phyloP scores from a whole-genome alignment of 2,888 invertebrate species.

The Patella depressa region DNA sequence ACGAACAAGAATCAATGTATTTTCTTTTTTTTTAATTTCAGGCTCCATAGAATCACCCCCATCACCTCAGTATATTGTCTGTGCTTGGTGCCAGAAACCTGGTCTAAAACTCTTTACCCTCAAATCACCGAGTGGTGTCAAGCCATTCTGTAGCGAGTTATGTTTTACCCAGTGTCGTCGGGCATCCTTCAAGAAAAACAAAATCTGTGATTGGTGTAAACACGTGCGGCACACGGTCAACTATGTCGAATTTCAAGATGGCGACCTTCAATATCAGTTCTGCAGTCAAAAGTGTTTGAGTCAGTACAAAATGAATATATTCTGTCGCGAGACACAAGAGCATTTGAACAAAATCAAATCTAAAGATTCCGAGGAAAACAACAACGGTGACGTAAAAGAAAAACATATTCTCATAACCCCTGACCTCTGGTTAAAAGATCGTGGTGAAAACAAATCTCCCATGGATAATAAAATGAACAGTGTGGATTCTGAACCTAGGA shows the following conservation, averaged over 20 bases:
- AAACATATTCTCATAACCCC: slow-evolving; percentile 82
- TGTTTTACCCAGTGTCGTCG: slow-evolving; percentile 91
- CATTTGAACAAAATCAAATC: slow-evolving; percentile 82
- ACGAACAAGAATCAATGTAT: not conserved
- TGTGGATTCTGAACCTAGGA: not conserved
- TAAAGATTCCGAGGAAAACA: slow-evolving; percentile 28
- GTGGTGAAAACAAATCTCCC: slow-evolving; percentile 16
- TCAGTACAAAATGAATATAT: slow-evolving; percentile 97
- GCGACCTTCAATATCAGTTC: slow-evolving; percentile 90
- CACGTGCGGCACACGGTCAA: slow-evolving; percentile 91
- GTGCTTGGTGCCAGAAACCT: slow-evolving; percentile 71
- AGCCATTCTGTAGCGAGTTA: slow-evolving; percentile 85
- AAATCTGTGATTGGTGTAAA: slow-evolving; percentile 92
- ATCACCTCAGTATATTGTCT: slow-evolving; percentile 57
- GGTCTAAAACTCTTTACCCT: slow-evolving; percentile 68
- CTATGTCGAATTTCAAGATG: slow-evolving; percentile 92
- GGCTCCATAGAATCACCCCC: slow-evolving; percentile 36
- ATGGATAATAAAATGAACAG: not conserved
- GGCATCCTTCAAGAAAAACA: slow-evolving; percentile 90
- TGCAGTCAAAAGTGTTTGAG: slow-evolving; percentile 92
- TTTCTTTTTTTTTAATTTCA: slow-evolving; percentile 21
- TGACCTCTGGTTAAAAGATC: slow-evolving; percentile 85
- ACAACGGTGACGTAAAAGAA: slow-evolving; percentile 39
- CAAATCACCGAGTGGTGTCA: slow-evolving; percentile 63
- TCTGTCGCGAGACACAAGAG: slow-evolving; percentile 92